Percentiles rank a stretch among this genome's conserved stretches.
Evolutionary conservation across 2,113 vertebrate genomes (phyloP).

Genomic region (Prietella phreatophila): DNA sequence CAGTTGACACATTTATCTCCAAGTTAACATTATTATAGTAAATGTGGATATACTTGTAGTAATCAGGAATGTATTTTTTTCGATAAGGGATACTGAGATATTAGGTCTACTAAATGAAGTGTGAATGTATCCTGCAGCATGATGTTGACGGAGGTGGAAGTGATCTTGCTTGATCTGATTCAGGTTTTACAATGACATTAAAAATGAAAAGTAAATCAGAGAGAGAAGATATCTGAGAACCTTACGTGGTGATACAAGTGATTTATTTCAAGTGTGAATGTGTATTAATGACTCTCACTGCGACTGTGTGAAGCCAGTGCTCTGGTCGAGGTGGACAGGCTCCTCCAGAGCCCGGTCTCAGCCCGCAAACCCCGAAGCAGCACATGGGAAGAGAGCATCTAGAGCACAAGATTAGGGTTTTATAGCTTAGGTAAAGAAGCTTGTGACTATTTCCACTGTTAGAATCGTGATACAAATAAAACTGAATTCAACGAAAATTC

Average conservation of each 20-base stretch:
- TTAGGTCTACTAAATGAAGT: not conserved
- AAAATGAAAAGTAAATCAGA: not conserved
- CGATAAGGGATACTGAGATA: not conserved
- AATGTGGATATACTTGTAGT: not conserved
- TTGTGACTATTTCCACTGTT: not conserved
- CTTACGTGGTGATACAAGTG: too few species aligned
- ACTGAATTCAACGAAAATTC: too few species aligned
- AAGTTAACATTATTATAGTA: not conserved
- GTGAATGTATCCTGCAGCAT: not conserved
- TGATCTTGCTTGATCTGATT: too few species aligned
- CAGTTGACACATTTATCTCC: not conserved
- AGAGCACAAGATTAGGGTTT: not conserved
- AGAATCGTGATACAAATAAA: too few species aligned
- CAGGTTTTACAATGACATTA: not conserved
- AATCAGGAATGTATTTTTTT: not conserved
- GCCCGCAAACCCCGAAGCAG: constrained; percentile 50
- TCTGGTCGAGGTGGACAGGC: constrained; percentile 49
- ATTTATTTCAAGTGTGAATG: not conserved
- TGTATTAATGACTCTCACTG: constrained; percentile 43
- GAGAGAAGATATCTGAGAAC: not conserved
- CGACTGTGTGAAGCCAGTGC: constrained; percentile 40
- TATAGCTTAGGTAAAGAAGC: not conserved
- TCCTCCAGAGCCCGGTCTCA: constrained; percentile 47
- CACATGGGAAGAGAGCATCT: constrained; percentile 56
- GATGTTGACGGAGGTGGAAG: not conserved